Evolutionary conservation across 2,113 vertebrate species (phyloP).

Genomic region (Sceloporus tristichus): DNA sequence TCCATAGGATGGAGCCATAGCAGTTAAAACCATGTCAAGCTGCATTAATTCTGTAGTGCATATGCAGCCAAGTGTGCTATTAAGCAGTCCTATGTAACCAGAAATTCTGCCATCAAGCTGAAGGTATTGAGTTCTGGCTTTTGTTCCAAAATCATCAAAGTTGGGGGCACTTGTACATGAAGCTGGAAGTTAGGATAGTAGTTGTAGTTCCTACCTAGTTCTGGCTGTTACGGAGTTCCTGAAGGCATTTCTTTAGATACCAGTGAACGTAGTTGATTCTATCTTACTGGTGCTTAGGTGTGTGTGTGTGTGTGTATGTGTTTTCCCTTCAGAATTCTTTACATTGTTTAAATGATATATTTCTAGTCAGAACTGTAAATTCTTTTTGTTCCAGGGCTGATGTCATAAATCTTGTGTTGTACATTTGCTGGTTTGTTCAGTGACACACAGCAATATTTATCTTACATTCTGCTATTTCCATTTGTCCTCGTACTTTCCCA

Average conservation of each 20-base stretch:
- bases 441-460: constrained; percentile 60
- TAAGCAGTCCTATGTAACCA: neutral
- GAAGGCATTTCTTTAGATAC: neutral
- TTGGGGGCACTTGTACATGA: neutral
- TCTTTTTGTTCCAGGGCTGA: constrained; percentile 48
- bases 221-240: constrained; percentile 14
- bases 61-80: neutral
- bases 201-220: neutral
- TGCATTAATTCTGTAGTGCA: too few species aligned
- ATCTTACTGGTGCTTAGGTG: neutral
- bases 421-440: constrained; percentile 37
- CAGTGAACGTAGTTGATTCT: constrained; percentile 30
- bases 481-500: constrained; percentile 49
- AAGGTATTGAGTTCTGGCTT: neutral
- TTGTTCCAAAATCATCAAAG: neutral
- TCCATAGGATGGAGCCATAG: too few species aligned
- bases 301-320: neutral
- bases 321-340: constrained; percentile 47
- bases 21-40: too few species aligned
- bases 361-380: constrained; percentile 40
- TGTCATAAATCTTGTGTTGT: constrained; percentile 53
- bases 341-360: constrained; percentile 58
- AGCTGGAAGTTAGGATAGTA: neutral
- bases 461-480: constrained; percentile 48
- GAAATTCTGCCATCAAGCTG: neutral